Evolutionary conservation across 2,888 invertebrate species (phyloP).

Genomic region (Agrenia bidenticulata): DNA sequence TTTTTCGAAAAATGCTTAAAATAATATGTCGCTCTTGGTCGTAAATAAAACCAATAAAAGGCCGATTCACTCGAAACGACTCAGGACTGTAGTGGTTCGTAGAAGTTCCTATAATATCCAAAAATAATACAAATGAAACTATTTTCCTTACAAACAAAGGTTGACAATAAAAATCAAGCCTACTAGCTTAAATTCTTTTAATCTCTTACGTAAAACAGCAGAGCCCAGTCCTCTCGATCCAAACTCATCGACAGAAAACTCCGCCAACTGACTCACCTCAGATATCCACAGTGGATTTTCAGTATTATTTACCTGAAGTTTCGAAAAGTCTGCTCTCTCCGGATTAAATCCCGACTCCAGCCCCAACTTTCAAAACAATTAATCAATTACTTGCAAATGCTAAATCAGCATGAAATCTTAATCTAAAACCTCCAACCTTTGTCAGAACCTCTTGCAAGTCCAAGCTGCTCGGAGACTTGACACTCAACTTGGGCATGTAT

Average conservation of each 20-base stretch:
- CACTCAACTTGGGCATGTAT: slow-evolving; percentile 75
- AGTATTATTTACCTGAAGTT: slow-evolving; percentile 11
- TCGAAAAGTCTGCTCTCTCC: slow-evolving; percentile 28
- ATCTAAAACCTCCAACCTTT: background rate
- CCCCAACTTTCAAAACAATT: no score
- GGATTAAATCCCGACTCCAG: slow-evolving; percentile 23
- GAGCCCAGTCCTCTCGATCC: slow-evolving; percentile 23
- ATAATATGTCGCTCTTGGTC: slow-evolving; percentile 35
- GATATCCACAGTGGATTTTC: slow-evolving; percentile 11
- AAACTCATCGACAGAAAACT: slow-evolving; percentile 36
- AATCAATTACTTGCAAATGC: slow-evolving; percentile 15
- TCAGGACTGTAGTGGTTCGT: slow-evolving; percentile 30
- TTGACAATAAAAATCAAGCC: no score
- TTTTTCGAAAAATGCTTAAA: slow-evolving; percentile 37
- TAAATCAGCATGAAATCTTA: slow-evolving; percentile 6
- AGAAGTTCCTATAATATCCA: slow-evolving; percentile 13
- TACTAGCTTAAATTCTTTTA: no score
- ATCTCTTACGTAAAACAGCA: background rate
- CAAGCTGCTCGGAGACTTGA: slow-evolving; percentile 55
- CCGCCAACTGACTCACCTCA: slow-evolving; percentile 27
- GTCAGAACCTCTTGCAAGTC: background rate
- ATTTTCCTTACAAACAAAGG: no score
- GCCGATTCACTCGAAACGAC: slow-evolving; percentile 37
- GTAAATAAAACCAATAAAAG: slow-evolving; percentile 37
- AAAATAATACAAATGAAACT: no score